phyloP scores from a whole-genome alignment of 35 echinoderm and acorn worm species.

The Diadema setosum region DNA sequence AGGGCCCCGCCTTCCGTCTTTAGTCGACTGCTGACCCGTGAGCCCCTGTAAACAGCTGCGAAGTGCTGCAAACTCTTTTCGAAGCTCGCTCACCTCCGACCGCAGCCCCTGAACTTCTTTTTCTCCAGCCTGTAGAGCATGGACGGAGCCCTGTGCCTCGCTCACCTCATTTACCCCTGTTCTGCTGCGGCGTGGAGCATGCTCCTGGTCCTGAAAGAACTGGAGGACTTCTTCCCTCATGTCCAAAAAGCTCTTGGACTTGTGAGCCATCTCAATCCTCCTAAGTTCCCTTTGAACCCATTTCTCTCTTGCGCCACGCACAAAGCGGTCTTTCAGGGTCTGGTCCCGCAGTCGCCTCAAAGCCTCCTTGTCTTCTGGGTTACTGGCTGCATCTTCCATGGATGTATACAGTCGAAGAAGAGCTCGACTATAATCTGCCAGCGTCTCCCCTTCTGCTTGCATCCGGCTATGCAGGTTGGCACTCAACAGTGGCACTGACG shows the following conservation, averaged over 20 bases:
- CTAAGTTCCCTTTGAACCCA: constrained; percentile 33
- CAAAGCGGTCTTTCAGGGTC: constrained; percentile 11
- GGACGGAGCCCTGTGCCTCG: no score
- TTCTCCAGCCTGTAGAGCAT: not conserved
- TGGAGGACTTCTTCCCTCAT: constrained; percentile 42
- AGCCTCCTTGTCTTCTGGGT: constrained; percentile 8
- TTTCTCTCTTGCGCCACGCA: constrained; percentile 33
- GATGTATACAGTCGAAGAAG: not conserved
- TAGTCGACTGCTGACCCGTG: not conserved
- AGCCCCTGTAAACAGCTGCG: not conserved
- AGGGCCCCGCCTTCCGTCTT: not conserved
- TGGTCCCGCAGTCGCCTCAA: not conserved
- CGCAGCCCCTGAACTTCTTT: not conserved
- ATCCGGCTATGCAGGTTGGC: not conserved
- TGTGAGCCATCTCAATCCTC: no score
- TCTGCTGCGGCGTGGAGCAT: no score
- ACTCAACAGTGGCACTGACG: not conserved
- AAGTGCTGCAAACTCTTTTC: not conserved
- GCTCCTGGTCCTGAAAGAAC: constrained; percentile 16
- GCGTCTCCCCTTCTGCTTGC: constrained; percentile 9
- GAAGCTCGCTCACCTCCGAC: not conserved
- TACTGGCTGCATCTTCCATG: constrained; percentile 12
- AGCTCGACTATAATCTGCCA: constrained; percentile 29
- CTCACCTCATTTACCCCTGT: no score
- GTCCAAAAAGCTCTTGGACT: constrained; percentile 17